Base-by-base conservation (phyloP, 2,888 invertebrate genomes). In the Neoaliturus tenellus region DNA sequence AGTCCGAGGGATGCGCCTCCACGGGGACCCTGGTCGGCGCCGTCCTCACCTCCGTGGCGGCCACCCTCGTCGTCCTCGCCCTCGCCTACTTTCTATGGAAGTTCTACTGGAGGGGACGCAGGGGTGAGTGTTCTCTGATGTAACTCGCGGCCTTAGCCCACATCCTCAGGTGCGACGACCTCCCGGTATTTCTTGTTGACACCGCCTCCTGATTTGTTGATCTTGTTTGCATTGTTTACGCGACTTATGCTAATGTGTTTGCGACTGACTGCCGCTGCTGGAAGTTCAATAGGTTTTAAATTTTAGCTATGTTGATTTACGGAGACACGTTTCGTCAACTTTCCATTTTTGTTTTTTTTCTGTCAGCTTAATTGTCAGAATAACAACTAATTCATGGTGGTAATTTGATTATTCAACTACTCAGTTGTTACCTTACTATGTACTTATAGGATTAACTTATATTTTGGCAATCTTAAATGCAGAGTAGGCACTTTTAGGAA, bases 61-160 rank as follows among this genome's bases (percentile, higher is more conserved):
- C 83, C 33, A 44, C 73, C 20, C 73, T 81, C 23, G 81, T 67
- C n/a, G 75, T 84, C 33, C 78, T 78, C 25, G 80, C 62, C 51
- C 71, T 80, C 23, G 84, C 83, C 48, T 85, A 84, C 83, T 48
- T 83, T 44, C 41, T 85, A 23, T 85, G 84, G 84, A 84, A 75
- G 80, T 81, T 80, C 75, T 85, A 85, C 83, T 85, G 85, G 85
- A 67, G 69, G 17, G 75, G 84, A 12, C 39, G 84, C 31, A 83
- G 83, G 84, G 85, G 85, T 85, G 69, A 75, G 85, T 83, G 23
- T 33, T 3, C 48, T 48, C 4, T 51, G 51, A 51, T 51, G 51
- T 51, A 51, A 51, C 23, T 17, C 8, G 23, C 14, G 25, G 25
- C 55, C 55, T 25, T 55, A 55, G 28, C 28, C 62, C 14, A 62